Percentiles rank a stretch among this genome's conserved stretches.
Conservation (phyloP, 2,797 vertebrate genomes). For the Lindbergichthys nudifrons region DNA sequence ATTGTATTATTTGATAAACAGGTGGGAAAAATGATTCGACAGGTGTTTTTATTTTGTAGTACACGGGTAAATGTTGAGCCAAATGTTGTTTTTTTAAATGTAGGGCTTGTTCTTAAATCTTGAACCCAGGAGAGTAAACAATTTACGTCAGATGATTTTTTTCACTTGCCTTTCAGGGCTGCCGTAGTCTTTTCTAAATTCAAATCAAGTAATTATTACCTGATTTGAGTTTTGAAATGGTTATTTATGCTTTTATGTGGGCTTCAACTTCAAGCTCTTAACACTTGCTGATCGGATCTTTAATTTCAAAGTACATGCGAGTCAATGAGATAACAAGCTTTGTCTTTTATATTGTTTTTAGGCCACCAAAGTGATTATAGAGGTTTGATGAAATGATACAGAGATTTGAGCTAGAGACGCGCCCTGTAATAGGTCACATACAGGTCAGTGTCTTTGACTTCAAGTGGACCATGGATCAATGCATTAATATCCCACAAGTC, state of each 20-base stretch:
- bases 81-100: too few species aligned
- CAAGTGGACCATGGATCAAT: conserved; percentile 15
- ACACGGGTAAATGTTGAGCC: too few species aligned
- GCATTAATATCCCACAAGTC: conserved; percentile 30
- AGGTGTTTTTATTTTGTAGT: too few species aligned
- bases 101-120: too few species aligned
- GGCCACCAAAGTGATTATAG: conserved; percentile 40
- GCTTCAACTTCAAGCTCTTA: conserved; percentile 8
- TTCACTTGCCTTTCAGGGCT: too few species aligned
- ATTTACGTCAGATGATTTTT: too few species aligned
- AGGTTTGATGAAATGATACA: conserved; percentile 32
- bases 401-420: conserved; percentile 34
- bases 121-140: too few species aligned
- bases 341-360: conserved; percentile 30
- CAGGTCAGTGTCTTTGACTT: conserved; percentile 21
- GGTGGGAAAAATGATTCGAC: too few species aligned
- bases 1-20: too few species aligned
- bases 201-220: conserved; percentile 10
- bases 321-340: conserved; percentile 24
- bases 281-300: neutral
- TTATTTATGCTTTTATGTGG: conserved; percentile 26
- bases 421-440: conserved; percentile 44
- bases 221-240: conserved; percentile 4
- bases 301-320: conserved; percentile 24
- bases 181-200: conserved; percentile 12